Percentiles rank a stretch among this genome's conserved stretches.
Conservation (phyloP, 2,797 vertebrate species). For the Anomalospiza imberbis region DNA sequence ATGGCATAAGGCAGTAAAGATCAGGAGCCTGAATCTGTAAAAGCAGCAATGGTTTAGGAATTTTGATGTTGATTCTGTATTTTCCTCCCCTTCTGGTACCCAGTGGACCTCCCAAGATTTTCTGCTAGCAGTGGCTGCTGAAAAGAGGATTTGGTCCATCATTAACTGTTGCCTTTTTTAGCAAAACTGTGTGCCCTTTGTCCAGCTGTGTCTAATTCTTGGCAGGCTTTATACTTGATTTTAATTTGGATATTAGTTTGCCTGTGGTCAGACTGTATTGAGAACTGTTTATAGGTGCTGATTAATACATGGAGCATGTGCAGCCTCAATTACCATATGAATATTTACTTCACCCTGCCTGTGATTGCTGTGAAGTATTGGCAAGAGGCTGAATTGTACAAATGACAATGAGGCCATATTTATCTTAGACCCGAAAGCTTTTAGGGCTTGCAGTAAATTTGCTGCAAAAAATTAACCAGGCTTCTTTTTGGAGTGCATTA, state of each 20-base stretch:
- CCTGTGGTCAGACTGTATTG: conserved; percentile 42
- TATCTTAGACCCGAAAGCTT: conserved; percentile 24
- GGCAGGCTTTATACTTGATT: conserved; percentile 24
- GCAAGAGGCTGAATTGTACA: conserved; percentile 33
- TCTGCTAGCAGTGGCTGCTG: not conserved
- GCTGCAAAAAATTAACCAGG: conserved; percentile 23
- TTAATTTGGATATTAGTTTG: conserved; percentile 53
- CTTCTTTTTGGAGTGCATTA: not conserved
- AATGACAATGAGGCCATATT: conserved; percentile 41
- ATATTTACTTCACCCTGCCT: conserved; percentile 1
- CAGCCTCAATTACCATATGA: conserved; percentile 39
- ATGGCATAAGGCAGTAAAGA: not conserved
- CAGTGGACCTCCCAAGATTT: not conserved
- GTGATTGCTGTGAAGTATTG: conserved; percentile 37
- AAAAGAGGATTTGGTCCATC: conserved; percentile 16
- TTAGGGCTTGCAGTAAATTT: conserved; percentile 16
- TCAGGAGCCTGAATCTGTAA: not conserved
- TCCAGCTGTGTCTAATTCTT: conserved; percentile 58
- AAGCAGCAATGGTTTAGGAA: not conserved
- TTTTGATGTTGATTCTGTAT: not conserved
- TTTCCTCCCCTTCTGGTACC: not conserved
- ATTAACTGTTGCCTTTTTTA: conserved; percentile 57
- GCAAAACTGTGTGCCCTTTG: conserved; percentile 37
- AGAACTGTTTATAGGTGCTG: conserved; percentile 59
- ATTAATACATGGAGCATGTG: conserved; percentile 51